A percentile compares a stretch with the other conserved stretches of the same genome.
Conservation (phyloP, 2,888 invertebrate species). For the Phaedon cochleariae region DNA sequence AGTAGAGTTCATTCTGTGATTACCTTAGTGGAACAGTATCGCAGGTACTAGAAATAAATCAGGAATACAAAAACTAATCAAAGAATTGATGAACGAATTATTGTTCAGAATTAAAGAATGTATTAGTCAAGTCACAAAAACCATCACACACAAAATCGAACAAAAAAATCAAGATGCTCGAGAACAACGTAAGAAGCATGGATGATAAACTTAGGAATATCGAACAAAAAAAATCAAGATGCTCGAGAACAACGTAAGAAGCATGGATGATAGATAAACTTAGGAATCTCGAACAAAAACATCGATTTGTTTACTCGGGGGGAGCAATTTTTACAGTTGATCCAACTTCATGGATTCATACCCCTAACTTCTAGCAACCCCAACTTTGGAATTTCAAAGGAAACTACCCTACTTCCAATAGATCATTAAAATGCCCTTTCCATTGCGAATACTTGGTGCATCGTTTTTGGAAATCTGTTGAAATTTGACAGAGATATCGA, state of each 20-base stretch:
- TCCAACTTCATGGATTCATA: no score
- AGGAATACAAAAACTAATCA: slow-evolving; percentile 10
- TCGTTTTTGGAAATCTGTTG: no score
- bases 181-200: slow-evolving; percentile 6
- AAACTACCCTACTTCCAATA: no score
- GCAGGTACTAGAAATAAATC: slow-evolving; percentile 15
- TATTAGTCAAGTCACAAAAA: slow-evolving; percentile 8
- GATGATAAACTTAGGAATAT: slow-evolving; percentile 1
- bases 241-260: no score
- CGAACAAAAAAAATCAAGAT: slow-evolving; percentile 3
- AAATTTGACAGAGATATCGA: no score
- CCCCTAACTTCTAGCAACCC: no score
- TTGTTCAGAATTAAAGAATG: slow-evolving; percentile 7
- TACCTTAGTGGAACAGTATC: neutral
- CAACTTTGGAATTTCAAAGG: no score
- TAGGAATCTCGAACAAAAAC: no score
- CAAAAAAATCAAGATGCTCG: neutral
- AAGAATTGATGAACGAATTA: slow-evolving; percentile 2
- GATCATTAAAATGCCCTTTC: no score
- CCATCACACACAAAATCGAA: slow-evolving; percentile 6
- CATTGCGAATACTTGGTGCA: no score
- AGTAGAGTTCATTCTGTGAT: slow-evolving; percentile 7
- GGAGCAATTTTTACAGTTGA: no score
- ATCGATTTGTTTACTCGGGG: no score
- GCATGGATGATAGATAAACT: neutral